Evolutionary conservation across 2,888 invertebrate species (phyloP).

Genomic region (Drosophila mulleri): DNA sequence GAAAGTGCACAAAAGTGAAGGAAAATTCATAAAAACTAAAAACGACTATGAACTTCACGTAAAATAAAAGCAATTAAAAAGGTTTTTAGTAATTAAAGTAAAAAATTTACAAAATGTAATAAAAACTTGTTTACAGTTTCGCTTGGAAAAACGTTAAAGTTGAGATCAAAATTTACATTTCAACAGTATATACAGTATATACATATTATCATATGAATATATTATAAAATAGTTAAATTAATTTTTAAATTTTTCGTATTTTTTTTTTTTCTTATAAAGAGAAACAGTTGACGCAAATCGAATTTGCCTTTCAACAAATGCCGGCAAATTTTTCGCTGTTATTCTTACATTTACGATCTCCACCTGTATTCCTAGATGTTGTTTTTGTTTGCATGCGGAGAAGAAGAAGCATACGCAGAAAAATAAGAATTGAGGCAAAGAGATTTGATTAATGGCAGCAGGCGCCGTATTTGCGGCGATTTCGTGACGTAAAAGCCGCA

Average conservation of each 20-base stretch:
- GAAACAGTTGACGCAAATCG: neutral
- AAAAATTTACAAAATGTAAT: constrained; percentile 28
- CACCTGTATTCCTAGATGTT: constrained; percentile 4
- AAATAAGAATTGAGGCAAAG: constrained; percentile 20
- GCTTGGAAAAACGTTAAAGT: constrained; percentile 28
- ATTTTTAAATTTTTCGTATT: neutral
- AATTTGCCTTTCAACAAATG: constrained; percentile 8
- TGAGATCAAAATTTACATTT: neutral
- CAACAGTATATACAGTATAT: neutral
- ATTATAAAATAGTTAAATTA: neutral
- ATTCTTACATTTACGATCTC: constrained; percentile 8
- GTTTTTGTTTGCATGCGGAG: constrained; percentile 15
- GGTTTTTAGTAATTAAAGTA: constrained; percentile 2
- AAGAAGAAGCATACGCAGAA: neutral
- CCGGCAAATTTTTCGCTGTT: constrained; percentile 17
- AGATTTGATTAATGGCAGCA: constrained; percentile 56
- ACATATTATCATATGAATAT: neutral
- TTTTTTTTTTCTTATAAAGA: neutral
- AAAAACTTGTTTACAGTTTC: constrained; percentile 1
- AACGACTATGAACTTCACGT: neutral
- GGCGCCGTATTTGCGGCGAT: constrained; percentile 31
- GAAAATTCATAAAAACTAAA: neutral
- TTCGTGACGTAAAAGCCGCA: constrained; percentile 29
- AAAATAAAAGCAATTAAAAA: constrained; percentile 5
- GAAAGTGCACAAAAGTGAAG: constrained; percentile 34